Conservation (phyloP, 1,140 invertebrate species). For the Helicoverpa armigera region DNA sequence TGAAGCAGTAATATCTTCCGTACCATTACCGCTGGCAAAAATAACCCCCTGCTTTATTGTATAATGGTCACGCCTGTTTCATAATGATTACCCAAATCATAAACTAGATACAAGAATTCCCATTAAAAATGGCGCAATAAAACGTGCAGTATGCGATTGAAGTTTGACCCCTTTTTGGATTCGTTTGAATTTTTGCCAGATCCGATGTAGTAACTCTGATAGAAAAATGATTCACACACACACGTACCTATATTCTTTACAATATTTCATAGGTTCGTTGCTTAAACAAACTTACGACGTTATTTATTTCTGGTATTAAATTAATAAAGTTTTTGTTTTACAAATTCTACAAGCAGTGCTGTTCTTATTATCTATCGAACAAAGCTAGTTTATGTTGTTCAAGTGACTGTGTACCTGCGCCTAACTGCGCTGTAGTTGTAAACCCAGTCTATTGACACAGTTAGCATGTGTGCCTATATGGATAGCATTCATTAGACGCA, state of each 20-base stretch:
- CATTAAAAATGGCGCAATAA: conserved; percentile 70
- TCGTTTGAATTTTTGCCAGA: conserved; percentile 41
- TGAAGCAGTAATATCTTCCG: conserved; percentile 63
- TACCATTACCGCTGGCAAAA: conserved; percentile 60
- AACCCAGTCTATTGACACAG: conserved; percentile 34
- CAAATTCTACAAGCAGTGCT: too few species aligned
- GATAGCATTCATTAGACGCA: conserved; percentile 30
- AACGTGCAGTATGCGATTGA: conserved; percentile 38
- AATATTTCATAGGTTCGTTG: too few species aligned
- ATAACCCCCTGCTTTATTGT: conserved; percentile 68
- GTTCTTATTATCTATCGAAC: too few species aligned
- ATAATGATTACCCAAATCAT: conserved; percentile 67
- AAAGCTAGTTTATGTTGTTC: not conserved
- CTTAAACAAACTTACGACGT: too few species aligned
- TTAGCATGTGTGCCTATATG: conserved; percentile 40
- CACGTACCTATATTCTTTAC: too few species aligned
- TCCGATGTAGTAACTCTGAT: conserved; percentile 24
- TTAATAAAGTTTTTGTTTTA: too few species aligned
- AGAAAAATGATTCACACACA: not conserved
- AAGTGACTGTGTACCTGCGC: conserved; percentile 9
- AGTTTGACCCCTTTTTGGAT: conserved; percentile 31
- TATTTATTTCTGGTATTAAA: too few species aligned
- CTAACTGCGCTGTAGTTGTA: conserved; percentile 29
- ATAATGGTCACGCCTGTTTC: conserved; percentile 68
- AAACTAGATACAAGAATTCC: conserved; percentile 69